Percentiles rank a stretch among this genome's conserved stretches.
Evolutionary conservation across 2,888 invertebrate genomes (phyloP).

Genomic region (Pristionchus japonicus): DNA sequence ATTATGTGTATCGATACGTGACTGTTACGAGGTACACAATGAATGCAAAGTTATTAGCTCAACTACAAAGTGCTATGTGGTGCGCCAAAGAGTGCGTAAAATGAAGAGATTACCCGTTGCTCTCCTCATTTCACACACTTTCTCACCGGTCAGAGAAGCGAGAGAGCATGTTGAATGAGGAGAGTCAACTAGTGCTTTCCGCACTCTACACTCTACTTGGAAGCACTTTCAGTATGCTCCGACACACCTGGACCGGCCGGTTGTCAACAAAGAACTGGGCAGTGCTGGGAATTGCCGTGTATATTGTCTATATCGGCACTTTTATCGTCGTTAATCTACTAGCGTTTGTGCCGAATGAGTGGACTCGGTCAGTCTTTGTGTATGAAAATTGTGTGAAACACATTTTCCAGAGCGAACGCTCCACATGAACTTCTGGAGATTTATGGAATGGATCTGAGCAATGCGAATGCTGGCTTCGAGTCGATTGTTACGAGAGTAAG

Average conservation of each 20-base stretch:
- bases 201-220: too few species aligned
- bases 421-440: neutral
- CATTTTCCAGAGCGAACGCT: neutral
- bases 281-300: neutral
- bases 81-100: too few species aligned
- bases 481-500: neutral
- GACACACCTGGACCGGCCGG: neutral
- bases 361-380: neutral
- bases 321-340: neutral
- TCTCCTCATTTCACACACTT: too few species aligned
- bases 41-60: neutral
- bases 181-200: too few species aligned
- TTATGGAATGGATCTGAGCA: neutral
- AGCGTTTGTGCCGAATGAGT: neutral
- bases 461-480: neutral
- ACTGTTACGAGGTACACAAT: neutral
- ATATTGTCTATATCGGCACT: neutral
- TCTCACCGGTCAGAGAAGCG: too few species aligned
- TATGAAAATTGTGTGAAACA: neutral
- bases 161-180: too few species aligned
- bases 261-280: neutral
- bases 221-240: neutral
- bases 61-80: too few species aligned
- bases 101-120: too few species aligned
- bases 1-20: slow-evolving; percentile 1